phyloP scores from a whole-genome alignment of 2,888 invertebrate genomes.

The Teinopalpus imperialis region DNA sequence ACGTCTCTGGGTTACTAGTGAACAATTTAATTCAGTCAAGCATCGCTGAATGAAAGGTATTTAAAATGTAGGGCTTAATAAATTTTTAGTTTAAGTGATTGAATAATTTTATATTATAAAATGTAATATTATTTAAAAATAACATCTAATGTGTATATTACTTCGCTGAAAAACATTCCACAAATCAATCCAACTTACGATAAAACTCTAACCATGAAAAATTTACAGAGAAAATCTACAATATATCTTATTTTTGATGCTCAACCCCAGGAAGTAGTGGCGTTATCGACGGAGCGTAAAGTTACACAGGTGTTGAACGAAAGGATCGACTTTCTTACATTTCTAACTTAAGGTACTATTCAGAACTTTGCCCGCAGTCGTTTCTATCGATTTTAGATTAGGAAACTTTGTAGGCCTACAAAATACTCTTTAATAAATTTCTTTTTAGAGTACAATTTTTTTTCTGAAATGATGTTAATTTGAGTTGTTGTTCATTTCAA shows the following conservation, averaged over 20 bases:
- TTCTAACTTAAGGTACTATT: conserved; percentile 73
- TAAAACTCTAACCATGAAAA: conserved; percentile 1
- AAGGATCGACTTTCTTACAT: conserved; percentile 70
- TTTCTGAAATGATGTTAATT: conserved; percentile 14
- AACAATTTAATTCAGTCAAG: too few relatives aligned
- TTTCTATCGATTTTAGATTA: conserved; percentile 80
- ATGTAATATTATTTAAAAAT: too few relatives aligned
- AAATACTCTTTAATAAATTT: conserved; percentile 76
- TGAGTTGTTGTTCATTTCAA: conserved; percentile 14
- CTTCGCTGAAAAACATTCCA: neutral
- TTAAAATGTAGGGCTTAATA: too few relatives aligned
- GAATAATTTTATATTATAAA: too few relatives aligned
- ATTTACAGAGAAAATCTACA: conserved; percentile 38
- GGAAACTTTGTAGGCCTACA: conserved; percentile 73
- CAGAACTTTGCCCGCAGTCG: conserved; percentile 71
- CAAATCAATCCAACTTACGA: neutral
- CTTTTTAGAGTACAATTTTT: conserved; percentile 18
- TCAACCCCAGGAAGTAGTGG: conserved; percentile 44
- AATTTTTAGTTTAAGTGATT: too few relatives aligned
- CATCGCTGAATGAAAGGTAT: too few relatives aligned
- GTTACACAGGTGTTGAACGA: conserved; percentile 70
- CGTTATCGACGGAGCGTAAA: conserved; percentile 67
- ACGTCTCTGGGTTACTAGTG: too few relatives aligned
- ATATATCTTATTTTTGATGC: conserved; percentile 56
- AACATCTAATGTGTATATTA: too few relatives aligned